phyloP scores from a whole-genome alignment of 64 coral and sea anemone genomes.

The Dendrophyllia cribrosa region DNA sequence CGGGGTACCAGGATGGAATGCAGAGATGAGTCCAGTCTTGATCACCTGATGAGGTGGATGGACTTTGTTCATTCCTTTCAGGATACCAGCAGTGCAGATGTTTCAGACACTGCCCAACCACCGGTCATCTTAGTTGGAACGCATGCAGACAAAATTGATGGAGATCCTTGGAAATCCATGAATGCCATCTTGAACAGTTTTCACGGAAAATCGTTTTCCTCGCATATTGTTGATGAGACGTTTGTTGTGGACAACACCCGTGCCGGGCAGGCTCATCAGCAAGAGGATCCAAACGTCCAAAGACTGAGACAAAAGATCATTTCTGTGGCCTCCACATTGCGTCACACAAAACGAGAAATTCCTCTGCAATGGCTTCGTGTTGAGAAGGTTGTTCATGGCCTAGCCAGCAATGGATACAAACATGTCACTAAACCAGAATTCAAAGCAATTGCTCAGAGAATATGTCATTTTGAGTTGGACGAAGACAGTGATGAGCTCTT shows the following conservation, averaged over 20 bases:
- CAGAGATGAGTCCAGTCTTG: background rate
- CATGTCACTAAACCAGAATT: slow-evolving; percentile 17
- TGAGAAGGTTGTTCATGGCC: slow-evolving; percentile 20
- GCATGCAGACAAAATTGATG: slow-evolving; percentile 23
- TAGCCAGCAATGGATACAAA: slow-evolving; percentile 1
- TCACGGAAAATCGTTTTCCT: slow-evolving; percentile 26
- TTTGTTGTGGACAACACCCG: slow-evolving; percentile 42
- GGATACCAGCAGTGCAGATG: background rate
- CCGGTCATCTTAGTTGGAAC: slow-evolving; percentile 40
- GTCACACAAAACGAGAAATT: slow-evolving; percentile 21
- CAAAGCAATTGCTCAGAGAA: background rate
- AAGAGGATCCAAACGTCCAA: slow-evolving; percentile 25
- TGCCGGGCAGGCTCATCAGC: slow-evolving; percentile 3
- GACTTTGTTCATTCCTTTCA: slow-evolving; percentile 54
- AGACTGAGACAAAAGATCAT: slow-evolving; percentile 3
- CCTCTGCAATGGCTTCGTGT: slow-evolving; percentile 31
- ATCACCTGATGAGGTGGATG: slow-evolving; percentile 48
- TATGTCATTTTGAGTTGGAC: background rate
- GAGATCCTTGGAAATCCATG: slow-evolving; percentile 14
- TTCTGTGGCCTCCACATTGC: slow-evolving; percentile 22
- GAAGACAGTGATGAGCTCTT: slow-evolving; percentile 31
- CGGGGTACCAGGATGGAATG: background rate
- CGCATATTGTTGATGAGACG: slow-evolving; percentile 15
- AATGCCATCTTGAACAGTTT: slow-evolving; percentile 21
- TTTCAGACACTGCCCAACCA: background rate